Conservation (phyloP, 2,797 vertebrate species). For the Nannoperca obscura region DNA sequence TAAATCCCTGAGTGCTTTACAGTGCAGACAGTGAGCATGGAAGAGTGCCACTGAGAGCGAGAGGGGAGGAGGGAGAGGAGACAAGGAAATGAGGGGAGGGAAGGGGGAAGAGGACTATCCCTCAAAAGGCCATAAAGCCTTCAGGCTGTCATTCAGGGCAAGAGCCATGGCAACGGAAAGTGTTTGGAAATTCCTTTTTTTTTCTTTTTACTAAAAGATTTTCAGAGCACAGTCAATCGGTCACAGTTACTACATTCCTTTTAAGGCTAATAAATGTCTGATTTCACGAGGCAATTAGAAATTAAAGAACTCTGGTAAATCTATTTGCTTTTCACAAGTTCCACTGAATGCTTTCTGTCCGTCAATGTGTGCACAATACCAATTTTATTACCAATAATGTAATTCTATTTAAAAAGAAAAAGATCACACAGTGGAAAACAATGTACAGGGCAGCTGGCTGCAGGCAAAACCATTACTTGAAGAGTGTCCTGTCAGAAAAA, state of each 20-base stretch:
- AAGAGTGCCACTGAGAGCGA: slow-evolving; percentile 78
- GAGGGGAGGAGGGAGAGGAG: slow-evolving; percentile 61
- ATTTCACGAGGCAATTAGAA: slow-evolving; percentile 57
- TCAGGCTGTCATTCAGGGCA: slow-evolving; percentile 81
- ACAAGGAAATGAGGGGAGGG: slow-evolving; percentile 59
- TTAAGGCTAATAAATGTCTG: slow-evolving; percentile 64
- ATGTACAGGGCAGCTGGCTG: slow-evolving; percentile 83
- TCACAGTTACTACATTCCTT: slow-evolving; percentile 57
- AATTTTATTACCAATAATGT: slow-evolving; percentile 45
- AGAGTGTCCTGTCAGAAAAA: slow-evolving; percentile 89
- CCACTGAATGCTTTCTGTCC: slow-evolving; percentile 32
- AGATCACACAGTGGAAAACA: slow-evolving; percentile 66
- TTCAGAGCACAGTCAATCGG: slow-evolving; percentile 52
- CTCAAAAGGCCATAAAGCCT: slow-evolving; percentile 84
- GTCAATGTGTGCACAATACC: slow-evolving; percentile 45
- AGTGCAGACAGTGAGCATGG: slow-evolving; percentile 81
- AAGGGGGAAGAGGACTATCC: slow-evolving; percentile 63
- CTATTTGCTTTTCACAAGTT: slow-evolving; percentile 57
- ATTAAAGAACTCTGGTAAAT: slow-evolving; percentile 40
- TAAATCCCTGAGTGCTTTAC: slow-evolving; percentile 87
- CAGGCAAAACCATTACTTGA: slow-evolving; percentile 91
- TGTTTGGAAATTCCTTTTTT: slow-evolving; percentile 62
- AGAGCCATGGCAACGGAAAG: slow-evolving; percentile 68
- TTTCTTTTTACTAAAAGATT: slow-evolving; percentile 38
- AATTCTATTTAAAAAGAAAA: slow-evolving; percentile 35